These are phyloP conservation scores for Thera obeliscata DNA, from an alignment of 2,888 invertebrate genomes.

Conservation along the genomic window DNA sequence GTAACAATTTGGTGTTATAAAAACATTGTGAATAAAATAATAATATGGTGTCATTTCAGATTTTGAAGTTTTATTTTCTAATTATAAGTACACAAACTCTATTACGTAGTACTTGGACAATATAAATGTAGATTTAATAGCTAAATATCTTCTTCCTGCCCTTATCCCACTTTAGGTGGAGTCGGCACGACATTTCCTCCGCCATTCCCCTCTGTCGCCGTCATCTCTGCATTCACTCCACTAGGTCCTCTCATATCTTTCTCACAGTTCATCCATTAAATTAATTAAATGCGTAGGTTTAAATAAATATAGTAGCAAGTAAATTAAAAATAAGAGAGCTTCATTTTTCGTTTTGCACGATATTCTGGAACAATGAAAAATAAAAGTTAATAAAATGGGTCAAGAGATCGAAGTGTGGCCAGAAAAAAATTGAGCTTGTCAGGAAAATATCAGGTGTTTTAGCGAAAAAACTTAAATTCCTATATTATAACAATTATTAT, in stretches of 20 bases:
- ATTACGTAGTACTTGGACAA: background rate
- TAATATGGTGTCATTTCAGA: slow-evolving; percentile 81
- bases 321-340: background rate
- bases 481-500: too few species aligned
- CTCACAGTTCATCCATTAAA: too few species aligned
- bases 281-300: background rate
- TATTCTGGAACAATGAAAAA: slow-evolving; percentile 68
- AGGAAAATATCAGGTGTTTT: too few species aligned
- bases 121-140: slow-evolving; percentile 1
- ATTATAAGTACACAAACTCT: background rate
- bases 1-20: slow-evolving; percentile 83
- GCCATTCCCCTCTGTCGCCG: too few species aligned
- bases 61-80: slow-evolving; percentile 34
- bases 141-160: background rate
- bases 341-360: slow-evolving; percentile 69
- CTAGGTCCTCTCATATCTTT: too few species aligned
- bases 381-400: too few species aligned
- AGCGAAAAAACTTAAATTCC: too few species aligned
- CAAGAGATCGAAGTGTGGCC: too few species aligned
- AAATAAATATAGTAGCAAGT: background rate
- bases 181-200: too few species aligned
- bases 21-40: slow-evolving; percentile 81
- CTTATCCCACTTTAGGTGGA: too few species aligned
- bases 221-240: too few species aligned
- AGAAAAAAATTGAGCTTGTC: too few species aligned